Evolutionary conservation across 2,888 invertebrate species (phyloP).

Genomic region (Plebejus melissa): DNA sequence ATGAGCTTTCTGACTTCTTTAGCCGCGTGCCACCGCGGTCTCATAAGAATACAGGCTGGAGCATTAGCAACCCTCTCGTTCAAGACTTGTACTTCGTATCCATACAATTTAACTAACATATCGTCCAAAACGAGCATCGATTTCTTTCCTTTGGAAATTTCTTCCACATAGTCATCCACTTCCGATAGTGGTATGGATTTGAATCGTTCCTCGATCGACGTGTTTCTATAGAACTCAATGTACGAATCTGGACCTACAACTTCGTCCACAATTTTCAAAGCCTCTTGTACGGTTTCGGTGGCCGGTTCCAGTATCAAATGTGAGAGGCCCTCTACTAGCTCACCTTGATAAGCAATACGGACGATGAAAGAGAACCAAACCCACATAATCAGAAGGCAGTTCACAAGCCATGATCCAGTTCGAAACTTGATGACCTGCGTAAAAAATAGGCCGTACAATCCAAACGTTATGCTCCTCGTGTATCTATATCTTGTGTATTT

Average conservation of each 20-base stretch:
- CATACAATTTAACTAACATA: conserved; percentile 37
- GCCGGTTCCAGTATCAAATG: conserved; percentile 47
- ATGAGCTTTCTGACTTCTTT: conserved; percentile 42
- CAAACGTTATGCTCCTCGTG: conserved; percentile 41
- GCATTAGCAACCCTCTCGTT: conserved; percentile 41
- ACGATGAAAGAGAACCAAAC: conserved; percentile 57
- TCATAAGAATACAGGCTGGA: conserved; percentile 46
- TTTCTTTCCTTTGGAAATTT: conserved; percentile 46
- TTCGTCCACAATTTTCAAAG: conserved; percentile 44
- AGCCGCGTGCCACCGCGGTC: conserved; percentile 54
- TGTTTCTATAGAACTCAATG: conserved; percentile 43
- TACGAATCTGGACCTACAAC: conserved; percentile 47
- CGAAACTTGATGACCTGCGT: conserved; percentile 48
- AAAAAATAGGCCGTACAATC: conserved; percentile 49
- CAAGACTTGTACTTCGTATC: conserved; percentile 45
- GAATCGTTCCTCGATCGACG: conserved; percentile 41
- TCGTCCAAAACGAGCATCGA: conserved; percentile 46
- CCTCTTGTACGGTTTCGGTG: conserved; percentile 44
- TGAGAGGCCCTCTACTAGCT: conserved; percentile 49
- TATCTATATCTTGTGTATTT: conserved; percentile 37
- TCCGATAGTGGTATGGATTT: conserved; percentile 39
- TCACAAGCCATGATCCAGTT: conserved; percentile 46
- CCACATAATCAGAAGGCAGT: conserved; percentile 51
- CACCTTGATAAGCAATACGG: conserved; percentile 56
- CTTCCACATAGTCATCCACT: conserved; percentile 38